These are phyloP conservation scores for Eretmocerus hayati DNA, from an alignment of 2,888 invertebrate genomes.

Conservation along the genomic window DNA sequence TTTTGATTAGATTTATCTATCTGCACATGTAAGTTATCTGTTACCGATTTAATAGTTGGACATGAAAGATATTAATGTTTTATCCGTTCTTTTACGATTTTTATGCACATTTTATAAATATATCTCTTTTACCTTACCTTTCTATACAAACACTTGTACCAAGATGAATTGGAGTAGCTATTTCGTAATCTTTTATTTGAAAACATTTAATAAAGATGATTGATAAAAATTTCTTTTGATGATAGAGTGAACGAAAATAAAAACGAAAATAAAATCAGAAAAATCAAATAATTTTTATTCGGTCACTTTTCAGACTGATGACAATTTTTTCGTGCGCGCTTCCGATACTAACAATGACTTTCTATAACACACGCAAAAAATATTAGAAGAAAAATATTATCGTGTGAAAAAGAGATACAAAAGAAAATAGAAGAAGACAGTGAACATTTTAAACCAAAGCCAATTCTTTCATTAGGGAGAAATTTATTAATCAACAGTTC, in stretches of 20 bases:
- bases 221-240: no score
- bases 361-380: constrained; percentile 5
- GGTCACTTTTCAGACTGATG: constrained; percentile 21
- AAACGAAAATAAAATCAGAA: constrained; percentile 19
- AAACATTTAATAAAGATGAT: background rate
- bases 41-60: constrained; percentile 22
- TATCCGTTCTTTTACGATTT: constrained; percentile 6
- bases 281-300: background rate
- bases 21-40: constrained; percentile 23
- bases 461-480: constrained; percentile 41
- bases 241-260: constrained; percentile 28
- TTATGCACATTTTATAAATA: constrained; percentile 9
- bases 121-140: constrained; percentile 17
- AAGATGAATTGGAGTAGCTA: constrained; percentile 7
- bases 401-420: constrained; percentile 8
- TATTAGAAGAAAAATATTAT: constrained; percentile 1
- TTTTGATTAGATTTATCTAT: no score
- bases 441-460: constrained; percentile 33
- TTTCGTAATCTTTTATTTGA: constrained; percentile 28
- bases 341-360: constrained; percentile 3
- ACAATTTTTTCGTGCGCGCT: constrained; percentile 21
- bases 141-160: constrained; percentile 7
- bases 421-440: constrained; percentile 11
- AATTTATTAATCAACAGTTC: constrained; percentile 46
- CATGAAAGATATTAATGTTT: constrained; percentile 16